Conservation (phyloP, 2,113 vertebrate genomes). For the Manacus vitellinus region DNA sequence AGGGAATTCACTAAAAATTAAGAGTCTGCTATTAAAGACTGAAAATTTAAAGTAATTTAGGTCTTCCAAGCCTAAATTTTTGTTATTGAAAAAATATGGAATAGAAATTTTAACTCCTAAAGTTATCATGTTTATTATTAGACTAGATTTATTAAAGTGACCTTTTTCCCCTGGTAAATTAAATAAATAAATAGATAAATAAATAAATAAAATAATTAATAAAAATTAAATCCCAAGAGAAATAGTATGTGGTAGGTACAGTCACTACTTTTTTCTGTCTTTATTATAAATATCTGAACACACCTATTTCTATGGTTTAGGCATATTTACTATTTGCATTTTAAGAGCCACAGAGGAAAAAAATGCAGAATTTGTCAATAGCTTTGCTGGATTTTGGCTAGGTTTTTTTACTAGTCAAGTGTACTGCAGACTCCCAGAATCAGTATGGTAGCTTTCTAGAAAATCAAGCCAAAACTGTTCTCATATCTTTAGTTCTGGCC, state of each 20-base stretch:
- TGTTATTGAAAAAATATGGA: not conserved
- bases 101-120: not conserved
- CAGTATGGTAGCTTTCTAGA: not conserved
- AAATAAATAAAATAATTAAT: too few species aligned
- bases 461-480: constrained; percentile 40
- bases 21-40: not conserved
- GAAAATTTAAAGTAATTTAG: not conserved
- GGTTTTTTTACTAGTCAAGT: not conserved
- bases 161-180: not conserved
- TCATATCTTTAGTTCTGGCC: constrained; percentile 44
- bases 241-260: not conserved
- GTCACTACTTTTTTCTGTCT: not conserved
- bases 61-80: not conserved
- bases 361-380: not conserved
- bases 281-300: not conserved
- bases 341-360: not conserved
- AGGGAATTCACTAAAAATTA: not conserved
- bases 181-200: too few species aligned
- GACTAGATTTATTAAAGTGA: not conserved
- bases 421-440: not conserved
- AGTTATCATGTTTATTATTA: not conserved
- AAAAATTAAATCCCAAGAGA: not conserved
- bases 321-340: not conserved
- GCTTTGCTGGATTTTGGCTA: not conserved
- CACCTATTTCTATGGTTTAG: not conserved